phyloP scores from a whole-genome alignment of 2,797 vertebrate genomes.

The Bovichtus diacanthus region DNA sequence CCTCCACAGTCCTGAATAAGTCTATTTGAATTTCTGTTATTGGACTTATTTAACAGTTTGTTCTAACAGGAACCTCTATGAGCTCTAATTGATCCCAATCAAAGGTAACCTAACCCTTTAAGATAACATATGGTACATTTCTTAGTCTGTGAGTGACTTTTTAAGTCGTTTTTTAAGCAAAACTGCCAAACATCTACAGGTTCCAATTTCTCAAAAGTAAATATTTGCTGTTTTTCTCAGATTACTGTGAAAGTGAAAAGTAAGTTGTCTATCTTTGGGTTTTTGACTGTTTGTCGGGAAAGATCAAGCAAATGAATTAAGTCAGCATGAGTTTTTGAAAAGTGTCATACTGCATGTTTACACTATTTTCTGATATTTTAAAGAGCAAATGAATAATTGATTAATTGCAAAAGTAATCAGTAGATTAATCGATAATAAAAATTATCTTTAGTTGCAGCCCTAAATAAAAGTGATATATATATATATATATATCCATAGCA shows the following conservation, averaged over 20 bases:
- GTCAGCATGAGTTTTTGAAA: too few relatives aligned
- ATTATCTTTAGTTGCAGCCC: background rate
- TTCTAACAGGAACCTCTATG: background rate
- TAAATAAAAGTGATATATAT: background rate
- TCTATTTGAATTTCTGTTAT: background rate
- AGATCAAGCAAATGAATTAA: background rate
- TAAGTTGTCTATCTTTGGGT: background rate
- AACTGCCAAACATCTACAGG: background rate
- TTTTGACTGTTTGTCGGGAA: background rate
- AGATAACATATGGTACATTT: background rate
- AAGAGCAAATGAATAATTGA: background rate
- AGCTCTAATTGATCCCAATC: background rate
- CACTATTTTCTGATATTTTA: background rate
- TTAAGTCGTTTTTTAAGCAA: background rate
- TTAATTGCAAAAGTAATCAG: background rate
- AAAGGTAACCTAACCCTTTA: background rate
- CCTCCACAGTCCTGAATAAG: background rate
- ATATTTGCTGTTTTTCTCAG: background rate
- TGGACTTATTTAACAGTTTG: background rate
- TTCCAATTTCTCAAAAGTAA: background rate
- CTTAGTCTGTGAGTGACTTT: background rate
- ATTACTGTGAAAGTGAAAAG: background rate
- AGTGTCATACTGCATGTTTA: too few relatives aligned
- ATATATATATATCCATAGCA: background rate
- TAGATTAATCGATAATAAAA: background rate